Base-by-base conservation (phyloP, 2,797 vertebrate genomes). In the Sus cebifrons region DNA sequence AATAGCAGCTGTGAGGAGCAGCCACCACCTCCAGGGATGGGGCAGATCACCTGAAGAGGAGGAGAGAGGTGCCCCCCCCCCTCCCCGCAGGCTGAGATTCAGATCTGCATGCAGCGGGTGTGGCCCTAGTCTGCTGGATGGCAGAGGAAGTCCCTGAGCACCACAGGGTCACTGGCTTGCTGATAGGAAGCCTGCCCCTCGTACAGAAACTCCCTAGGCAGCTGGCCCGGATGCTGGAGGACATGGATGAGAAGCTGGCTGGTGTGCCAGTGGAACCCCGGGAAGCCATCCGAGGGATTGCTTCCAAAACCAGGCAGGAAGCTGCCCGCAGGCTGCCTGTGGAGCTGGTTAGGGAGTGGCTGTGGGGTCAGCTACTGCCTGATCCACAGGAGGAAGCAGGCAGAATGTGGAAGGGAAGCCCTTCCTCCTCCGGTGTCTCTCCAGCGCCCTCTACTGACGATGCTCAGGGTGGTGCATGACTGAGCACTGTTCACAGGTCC, bases 391-490 rank as follows among this genome's bases (percentile, higher is more conserved):
- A 40, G 54, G 40, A 2, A 71, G n/a, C 21, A 10, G 10, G 13
- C 32, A 4, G 5, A 21, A 11, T 29, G 6, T 56, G 6, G 10
- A 71, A 44, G 21, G 9, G 10, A 27, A n/a, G 49, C 12, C 62
- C 52, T 11, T n/a, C 14, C 16, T 32, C 58, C 21, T 0, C 56
- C 58, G 0, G 1, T 12, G 68, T 52, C 62, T 36, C 27, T 40
- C 64, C 7, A 18, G 54, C 8, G 79, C 94, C 92, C 83, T 68
- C 83, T 91, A 2, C 86, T 85, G 89, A 17, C 1, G 2, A 32
- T 23, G 13, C 18, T 6, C 10, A 0, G 10, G 27, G 15, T 21
- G 54, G 65, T 15, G 4, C 1, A 27, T 36, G 0, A 10, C 12
- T 79, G 32, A 44, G 84, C 74, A 21, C 20, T 1, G 20, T n/a